These are phyloP conservation scores for Prunella strophiata DNA, from an alignment of 2,797 vertebrate species.

Conservation along the genomic window DNA sequence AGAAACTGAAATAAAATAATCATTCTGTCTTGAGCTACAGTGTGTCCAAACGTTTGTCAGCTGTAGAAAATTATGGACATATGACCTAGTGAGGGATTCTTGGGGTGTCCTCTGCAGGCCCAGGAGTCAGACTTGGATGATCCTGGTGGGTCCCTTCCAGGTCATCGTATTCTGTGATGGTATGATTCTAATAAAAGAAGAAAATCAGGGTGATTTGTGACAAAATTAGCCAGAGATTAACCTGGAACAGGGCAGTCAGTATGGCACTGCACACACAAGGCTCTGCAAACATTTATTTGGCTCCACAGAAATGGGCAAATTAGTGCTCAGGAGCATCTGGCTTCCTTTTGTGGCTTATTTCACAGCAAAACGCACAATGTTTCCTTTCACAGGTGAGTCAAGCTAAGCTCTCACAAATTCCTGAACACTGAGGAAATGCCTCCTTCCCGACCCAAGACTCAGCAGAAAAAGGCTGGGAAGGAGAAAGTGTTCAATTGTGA, in stretches of 20 bases:
- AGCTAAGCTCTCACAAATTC: neutral
- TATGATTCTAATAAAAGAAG: neutral
- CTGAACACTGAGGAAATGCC: slow-evolving; percentile 19
- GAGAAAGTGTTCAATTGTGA: neutral
- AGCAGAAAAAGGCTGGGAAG: slow-evolving; percentile 1
- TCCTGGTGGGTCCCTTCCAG: neutral
- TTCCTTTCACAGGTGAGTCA: neutral
- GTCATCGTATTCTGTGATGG: neutral
- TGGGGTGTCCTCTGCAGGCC: neutral
- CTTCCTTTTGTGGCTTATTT: neutral
- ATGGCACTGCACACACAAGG: neutral
- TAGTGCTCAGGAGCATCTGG: neutral
- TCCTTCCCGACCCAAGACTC: neutral
- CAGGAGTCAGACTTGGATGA: neutral
- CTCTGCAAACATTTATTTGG: neutral
- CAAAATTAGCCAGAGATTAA: neutral
- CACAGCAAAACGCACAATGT: neutral
- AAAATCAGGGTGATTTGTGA: neutral
- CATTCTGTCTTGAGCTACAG: neutral
- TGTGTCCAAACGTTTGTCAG: neutral
- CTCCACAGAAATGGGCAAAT: neutral
- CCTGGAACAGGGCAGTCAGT: neutral
- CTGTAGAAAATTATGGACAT: neutral
- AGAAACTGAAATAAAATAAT: neutral
- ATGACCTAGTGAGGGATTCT: neutral